A percentile compares a stretch with the other conserved stretches of the same genome.
Conservation (phyloP, 2,888 invertebrate species). For the Teinopalpus imperialis region DNA sequence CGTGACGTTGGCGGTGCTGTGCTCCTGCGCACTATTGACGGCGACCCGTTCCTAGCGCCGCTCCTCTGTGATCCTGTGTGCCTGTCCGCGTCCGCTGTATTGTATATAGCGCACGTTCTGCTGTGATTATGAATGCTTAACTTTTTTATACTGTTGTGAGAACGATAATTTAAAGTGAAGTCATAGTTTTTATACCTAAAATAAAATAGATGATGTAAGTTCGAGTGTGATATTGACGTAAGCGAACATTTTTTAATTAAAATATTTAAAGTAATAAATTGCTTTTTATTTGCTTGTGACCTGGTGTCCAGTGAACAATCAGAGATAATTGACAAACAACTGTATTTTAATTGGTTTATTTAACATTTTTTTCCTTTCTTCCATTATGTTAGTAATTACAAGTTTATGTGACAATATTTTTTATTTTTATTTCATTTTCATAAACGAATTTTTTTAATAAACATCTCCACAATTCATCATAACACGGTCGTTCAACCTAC, state of each 20-base stretch:
- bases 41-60: conserved; percentile 36
- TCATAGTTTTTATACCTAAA: conserved; percentile 81
- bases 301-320: too few species aligned
- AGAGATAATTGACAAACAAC: conserved; percentile 62
- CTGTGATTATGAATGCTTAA: conserved; percentile 67
- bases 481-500: conserved; percentile 80
- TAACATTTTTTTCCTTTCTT: conserved; percentile 77
- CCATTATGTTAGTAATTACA: conserved; percentile 81
- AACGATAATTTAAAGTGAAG: conserved; percentile 78
- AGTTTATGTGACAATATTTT: conserved; percentile 81
- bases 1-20: conserved; percentile 10
- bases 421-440: conserved; percentile 80
- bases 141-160: conserved; percentile 71
- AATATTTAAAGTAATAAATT: conserved; percentile 61
- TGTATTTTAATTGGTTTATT: conserved; percentile 80
- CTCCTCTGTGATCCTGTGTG: conserved; percentile 73
- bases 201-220: conserved; percentile 82
- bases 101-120: conserved; percentile 70
- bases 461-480: conserved; percentile 79
- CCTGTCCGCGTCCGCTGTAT: conserved; percentile 64
- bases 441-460: conserved; percentile 80
- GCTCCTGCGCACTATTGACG: conserved; percentile 29
- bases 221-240: conserved; percentile 81
- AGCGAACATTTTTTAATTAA: conserved; percentile 75
- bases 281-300: conserved; percentile 26